Percentiles rank a stretch among this genome's conserved stretches.
phyloP scores from a whole-genome alignment of 2,797 vertebrate species.

The Coccyzus lansbergi region DNA sequence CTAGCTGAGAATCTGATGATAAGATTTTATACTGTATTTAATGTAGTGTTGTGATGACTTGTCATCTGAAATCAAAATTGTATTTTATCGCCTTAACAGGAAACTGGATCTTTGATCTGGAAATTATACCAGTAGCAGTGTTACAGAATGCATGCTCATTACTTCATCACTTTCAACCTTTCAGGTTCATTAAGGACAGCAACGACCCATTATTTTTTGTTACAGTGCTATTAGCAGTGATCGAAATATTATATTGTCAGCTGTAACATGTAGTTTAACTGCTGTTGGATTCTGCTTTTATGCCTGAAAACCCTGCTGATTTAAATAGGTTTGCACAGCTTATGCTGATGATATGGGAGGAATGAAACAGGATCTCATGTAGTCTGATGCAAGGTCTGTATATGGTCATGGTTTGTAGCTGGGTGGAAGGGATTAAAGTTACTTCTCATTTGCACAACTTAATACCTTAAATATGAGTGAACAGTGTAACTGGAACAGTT shows the following conservation, averaged over 20 bases:
- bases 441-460: not conserved
- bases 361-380: not conserved
- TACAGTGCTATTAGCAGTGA: not conserved
- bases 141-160: not conserved
- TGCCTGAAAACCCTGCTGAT: not conserved
- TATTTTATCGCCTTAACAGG: not conserved
- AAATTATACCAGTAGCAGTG: not conserved
- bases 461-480: not conserved
- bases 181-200: not conserved
- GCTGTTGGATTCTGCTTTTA: not conserved
- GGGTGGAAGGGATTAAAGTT: not conserved
- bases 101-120: not conserved
- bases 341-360: not conserved
- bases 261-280: not conserved
- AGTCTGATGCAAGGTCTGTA: not conserved
- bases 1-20: not conserved
- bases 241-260: not conserved
- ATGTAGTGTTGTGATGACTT: not conserved
- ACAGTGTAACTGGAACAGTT: not conserved
- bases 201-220: not conserved
- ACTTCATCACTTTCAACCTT: not conserved
- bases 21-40: not conserved
- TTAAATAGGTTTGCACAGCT: not conserved
- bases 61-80: not conserved
- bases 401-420: not conserved